Evolutionary conservation across 2,888 invertebrate species (phyloP).

Genomic region (Heliothis peltigera): DNA sequence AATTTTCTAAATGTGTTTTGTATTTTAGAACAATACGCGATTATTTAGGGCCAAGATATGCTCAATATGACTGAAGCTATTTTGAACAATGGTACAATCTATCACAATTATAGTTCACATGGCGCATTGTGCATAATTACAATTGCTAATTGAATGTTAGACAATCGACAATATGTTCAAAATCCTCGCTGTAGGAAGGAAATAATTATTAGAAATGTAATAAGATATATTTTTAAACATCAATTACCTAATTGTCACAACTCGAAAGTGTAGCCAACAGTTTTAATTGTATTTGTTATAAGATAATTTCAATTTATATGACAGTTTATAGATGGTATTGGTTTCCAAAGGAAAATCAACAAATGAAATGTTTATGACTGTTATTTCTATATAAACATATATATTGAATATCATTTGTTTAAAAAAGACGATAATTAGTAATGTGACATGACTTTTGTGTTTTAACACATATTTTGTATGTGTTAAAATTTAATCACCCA

Average conservation of each 20-base stretch:
- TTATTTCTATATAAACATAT: too few species aligned
- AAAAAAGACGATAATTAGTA: too few species aligned
- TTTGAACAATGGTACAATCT: slow-evolving; percentile 31
- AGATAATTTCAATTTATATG: not conserved
- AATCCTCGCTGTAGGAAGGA: not conserved
- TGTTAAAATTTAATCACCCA: too few species aligned
- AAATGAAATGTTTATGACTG: too few species aligned
- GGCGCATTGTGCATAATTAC: slow-evolving; percentile 13
- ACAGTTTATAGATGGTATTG: not conserved
- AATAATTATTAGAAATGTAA: too few species aligned
- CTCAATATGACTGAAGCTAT: not conserved
- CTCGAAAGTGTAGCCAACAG: too few species aligned
- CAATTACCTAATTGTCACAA: too few species aligned
- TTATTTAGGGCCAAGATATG: slow-evolving; percentile 10
- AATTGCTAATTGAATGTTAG: slow-evolving; percentile 29
- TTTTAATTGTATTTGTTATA: not conserved
- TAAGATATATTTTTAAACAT: too few species aligned
- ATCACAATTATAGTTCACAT: slow-evolving; percentile 18
- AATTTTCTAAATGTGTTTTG: not conserved
- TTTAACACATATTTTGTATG: too few species aligned
- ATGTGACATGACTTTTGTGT: too few species aligned
- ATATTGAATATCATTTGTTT: too few species aligned
- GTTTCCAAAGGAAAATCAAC: too few species aligned
- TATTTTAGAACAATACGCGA: slow-evolving; percentile 8
- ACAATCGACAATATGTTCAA: slow-evolving; percentile 15